Conservation (phyloP, 2,113 vertebrate genomes). For the Sus scrofa region DNA sequence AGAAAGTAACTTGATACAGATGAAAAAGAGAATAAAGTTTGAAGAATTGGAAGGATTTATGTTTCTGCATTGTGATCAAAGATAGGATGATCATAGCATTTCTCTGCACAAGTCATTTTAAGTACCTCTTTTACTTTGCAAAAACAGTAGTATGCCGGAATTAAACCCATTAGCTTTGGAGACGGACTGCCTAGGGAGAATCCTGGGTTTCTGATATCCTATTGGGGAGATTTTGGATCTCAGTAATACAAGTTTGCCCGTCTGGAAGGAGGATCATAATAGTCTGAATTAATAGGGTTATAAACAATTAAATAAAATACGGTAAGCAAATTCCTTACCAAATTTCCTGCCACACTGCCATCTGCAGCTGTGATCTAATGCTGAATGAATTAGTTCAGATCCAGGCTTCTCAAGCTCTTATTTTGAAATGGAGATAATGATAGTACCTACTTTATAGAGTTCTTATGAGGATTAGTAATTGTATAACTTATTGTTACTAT, state of each 20-base stretch:
- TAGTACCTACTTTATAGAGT: background rate
- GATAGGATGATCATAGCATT: conserved; percentile 33
- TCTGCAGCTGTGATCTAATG: conserved; percentile 51
- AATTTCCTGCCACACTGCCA: background rate
- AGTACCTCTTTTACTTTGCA: conserved; percentile 40
- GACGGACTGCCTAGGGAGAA: background rate
- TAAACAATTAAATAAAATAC: background rate
- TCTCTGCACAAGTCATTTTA: conserved; percentile 54
- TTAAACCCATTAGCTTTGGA: background rate
- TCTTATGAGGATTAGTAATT: background rate
- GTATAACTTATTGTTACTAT: background rate
- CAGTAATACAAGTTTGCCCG: background rate
- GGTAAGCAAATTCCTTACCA: background rate
- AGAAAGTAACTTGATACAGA: conserved; percentile 27
- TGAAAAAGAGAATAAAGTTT: conserved; percentile 53
- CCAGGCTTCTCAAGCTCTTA: background rate
- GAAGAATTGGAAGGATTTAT: conserved; percentile 49
- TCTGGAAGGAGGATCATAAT: conserved; percentile 21
- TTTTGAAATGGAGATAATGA: conserved; percentile 52
- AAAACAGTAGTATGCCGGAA: background rate
- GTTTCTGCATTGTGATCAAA: background rate
- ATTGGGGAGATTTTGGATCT: background rate
- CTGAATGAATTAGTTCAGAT: conserved; percentile 44
- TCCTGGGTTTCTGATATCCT: background rate
- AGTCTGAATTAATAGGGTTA: conserved; percentile 2